Evolutionary conservation across 2,797 vertebrate genomes (phyloP).

Genomic region (Anas acuta): DNA sequence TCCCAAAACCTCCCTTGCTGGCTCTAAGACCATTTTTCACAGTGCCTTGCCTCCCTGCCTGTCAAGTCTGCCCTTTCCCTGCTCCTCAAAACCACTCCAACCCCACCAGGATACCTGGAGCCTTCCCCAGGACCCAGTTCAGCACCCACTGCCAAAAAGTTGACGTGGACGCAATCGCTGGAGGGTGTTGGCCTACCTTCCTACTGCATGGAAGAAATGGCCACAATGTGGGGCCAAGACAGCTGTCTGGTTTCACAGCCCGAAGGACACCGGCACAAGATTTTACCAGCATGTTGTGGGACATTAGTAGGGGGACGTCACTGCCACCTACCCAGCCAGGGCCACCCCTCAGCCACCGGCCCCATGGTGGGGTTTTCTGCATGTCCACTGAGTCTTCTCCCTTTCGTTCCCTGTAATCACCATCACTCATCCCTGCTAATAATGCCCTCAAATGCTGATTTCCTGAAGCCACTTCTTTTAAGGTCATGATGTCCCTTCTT

Average conservation of each 20-base stretch:
- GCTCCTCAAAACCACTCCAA: background rate
- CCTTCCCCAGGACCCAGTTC: background rate
- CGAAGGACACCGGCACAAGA: fast-evolving
- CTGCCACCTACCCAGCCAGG: background rate
- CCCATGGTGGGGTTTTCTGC: background rate
- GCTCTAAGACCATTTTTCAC: background rate
- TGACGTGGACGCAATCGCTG: background rate
- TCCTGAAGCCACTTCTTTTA: constrained; percentile 14
- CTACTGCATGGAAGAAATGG: background rate
- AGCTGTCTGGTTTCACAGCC: background rate
- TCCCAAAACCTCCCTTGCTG: background rate
- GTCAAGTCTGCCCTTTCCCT: background rate
- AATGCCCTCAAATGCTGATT: background rate
- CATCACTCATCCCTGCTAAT: background rate
- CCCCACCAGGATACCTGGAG: background rate
- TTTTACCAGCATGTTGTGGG: background rate
- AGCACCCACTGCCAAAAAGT: background rate
- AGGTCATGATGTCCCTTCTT: background rate
- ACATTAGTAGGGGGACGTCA: too few relatives aligned
- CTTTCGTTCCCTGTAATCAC: fast-evolving
- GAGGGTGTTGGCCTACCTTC: background rate
- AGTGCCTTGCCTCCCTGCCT: background rate
- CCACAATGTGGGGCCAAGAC: fast-evolving
- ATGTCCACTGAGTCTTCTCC: background rate
- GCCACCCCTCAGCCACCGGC: fast-evolving